A percentile compares a stretch with the other conserved stretches of the same genome.
phyloP scores from a whole-genome alignment of 2,888 invertebrate species.

The Xestia ashworthii region DNA sequence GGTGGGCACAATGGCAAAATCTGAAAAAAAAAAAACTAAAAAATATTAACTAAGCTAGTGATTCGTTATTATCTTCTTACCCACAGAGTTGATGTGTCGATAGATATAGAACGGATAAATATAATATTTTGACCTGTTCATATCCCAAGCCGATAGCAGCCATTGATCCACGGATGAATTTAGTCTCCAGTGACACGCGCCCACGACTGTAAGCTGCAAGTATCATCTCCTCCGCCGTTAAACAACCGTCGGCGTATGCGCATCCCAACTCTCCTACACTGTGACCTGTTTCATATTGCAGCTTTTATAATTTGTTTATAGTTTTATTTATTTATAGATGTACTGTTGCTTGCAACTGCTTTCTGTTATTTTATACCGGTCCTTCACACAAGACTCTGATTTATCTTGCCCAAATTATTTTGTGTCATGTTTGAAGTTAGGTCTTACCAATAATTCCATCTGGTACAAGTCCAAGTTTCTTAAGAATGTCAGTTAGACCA shows the following conservation, averaged over 20 bases:
- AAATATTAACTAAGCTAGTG: background rate
- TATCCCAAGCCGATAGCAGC: constrained; percentile 93
- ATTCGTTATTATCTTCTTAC: background rate
- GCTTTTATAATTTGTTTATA: background rate
- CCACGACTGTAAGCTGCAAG: constrained; percentile 95
- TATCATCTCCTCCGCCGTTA: constrained; percentile 96
- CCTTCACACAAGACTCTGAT: background rate
- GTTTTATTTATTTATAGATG: background rate
- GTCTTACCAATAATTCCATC: constrained; percentile 94
- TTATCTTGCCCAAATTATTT: background rate
- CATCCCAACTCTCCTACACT: constrained; percentile 98
- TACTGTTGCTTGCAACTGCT: background rate
- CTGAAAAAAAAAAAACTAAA: constrained; percentile 58
- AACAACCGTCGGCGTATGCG: constrained; percentile 97
- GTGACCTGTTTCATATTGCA: constrained; percentile 91
- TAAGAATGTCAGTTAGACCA: constrained; percentile 85
- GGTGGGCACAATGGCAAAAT: constrained; percentile 84
- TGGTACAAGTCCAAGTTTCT: constrained; percentile 91
- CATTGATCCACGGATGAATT: constrained; percentile 94
- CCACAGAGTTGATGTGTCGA: background rate
- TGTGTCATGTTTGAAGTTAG: background rate
- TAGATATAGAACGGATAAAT: background rate
- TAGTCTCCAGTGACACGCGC: constrained; percentile 92
- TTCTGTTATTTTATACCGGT: background rate
- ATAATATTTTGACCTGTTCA: constrained; percentile 29